Evolutionary conservation across 2,888 invertebrate genomes (phyloP).

Genomic region (Eustalomyia histrio): DNA sequence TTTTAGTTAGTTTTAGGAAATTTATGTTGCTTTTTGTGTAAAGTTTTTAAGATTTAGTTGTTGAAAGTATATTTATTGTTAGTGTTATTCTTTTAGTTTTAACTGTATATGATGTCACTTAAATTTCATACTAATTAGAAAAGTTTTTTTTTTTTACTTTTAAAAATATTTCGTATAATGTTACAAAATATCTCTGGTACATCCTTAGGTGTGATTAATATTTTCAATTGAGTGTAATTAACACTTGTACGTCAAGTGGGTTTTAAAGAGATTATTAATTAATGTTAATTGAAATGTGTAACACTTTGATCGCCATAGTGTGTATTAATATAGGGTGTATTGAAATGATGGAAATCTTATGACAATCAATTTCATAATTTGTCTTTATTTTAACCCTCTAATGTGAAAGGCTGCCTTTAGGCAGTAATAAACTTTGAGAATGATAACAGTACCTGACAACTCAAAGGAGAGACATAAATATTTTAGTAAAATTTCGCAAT

Average conservation of each 20-base stretch:
- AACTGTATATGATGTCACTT: not conserved
- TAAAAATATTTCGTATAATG: not conserved
- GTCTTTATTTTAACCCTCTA: no score
- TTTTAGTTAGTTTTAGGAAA: not conserved
- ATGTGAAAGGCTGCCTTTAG: not conserved
- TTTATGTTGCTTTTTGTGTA: not conserved
- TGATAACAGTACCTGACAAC: no score
- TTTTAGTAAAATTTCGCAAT: no score
- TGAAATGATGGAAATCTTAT: no score
- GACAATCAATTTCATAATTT: no score
- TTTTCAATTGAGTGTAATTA: not conserved
- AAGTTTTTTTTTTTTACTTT: not conserved
- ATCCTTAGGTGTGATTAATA: not conserved
- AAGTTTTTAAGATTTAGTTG: constrained; percentile 4
- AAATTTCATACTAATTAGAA: not conserved
- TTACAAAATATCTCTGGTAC: not conserved
- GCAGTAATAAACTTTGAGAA: not conserved
- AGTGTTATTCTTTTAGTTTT: not conserved
- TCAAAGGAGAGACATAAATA: no score
- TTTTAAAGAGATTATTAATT: not conserved
- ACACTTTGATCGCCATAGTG: not conserved
- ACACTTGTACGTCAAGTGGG: no score
- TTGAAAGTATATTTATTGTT: not conserved
- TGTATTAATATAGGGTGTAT: no score
- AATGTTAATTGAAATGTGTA: not conserved